These are phyloP conservation scores for Pristionchus exspectatus DNA, from an alignment of 2,888 invertebrate species.

Conservation along the genomic window DNA sequence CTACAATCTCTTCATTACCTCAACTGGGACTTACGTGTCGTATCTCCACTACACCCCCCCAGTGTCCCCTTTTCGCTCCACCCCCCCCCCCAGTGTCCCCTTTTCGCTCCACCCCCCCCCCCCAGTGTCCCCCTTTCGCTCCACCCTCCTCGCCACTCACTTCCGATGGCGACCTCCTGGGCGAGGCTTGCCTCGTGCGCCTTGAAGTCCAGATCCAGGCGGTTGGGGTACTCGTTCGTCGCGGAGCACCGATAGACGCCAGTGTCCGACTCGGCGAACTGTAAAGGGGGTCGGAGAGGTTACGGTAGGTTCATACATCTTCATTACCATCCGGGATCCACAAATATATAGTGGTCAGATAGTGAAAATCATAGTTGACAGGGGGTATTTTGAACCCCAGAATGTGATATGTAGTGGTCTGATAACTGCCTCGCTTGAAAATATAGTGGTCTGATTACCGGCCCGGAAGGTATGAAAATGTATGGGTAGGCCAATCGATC, in stretches of 20 bases:
- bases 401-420: too few relatives aligned
- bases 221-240: conserved; percentile 66
- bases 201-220: conserved; percentile 61
- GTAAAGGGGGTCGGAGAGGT: not conserved
- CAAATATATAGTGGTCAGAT: too few relatives aligned
- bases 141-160: conserved; percentile 44
- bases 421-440: too few relatives aligned
- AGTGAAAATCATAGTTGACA: too few relatives aligned
- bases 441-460: too few relatives aligned
- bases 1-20: not conserved
- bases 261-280: not conserved
- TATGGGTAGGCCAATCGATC: too few relatives aligned
- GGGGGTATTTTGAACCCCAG: too few relatives aligned
- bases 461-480: too few relatives aligned
- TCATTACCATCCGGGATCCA: too few relatives aligned
- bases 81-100: not conserved
- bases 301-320: too few relatives aligned
- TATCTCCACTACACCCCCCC: not conserved
- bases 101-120: not conserved
- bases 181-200: conserved; percentile 61
- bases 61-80: not conserved
- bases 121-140: not conserved
- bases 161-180: conserved; percentile 60
- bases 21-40: too few relatives aligned
- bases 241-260: conserved; percentile 66